Evolutionary conservation across 2,797 vertebrate species (phyloP).

Genomic region (Pangasius djambal): DNA sequence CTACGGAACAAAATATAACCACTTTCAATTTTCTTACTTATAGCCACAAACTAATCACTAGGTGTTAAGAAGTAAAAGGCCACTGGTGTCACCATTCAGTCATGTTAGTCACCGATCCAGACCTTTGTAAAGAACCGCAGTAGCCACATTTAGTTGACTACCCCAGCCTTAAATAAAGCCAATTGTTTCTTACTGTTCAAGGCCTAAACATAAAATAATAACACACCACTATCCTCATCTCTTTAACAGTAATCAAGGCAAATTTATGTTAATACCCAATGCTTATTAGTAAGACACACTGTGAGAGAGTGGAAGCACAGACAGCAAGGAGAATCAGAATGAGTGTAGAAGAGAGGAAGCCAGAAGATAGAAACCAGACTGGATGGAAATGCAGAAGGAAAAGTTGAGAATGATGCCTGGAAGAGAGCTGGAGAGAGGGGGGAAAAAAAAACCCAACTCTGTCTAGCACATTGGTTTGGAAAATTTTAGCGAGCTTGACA

Average conservation of each 20-base stretch:
- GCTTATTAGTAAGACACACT: conserved; percentile 92
- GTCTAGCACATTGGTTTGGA: conserved; percentile 83
- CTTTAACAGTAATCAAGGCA: conserved; percentile 87
- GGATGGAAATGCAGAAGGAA: conserved; percentile 56
- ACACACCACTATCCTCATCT: conserved; percentile 67
- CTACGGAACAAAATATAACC: no score
- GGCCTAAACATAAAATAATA: conserved; percentile 85
- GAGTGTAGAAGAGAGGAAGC: not conserved
- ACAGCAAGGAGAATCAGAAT: conserved; percentile 49
- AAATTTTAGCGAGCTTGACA: conserved; percentile 98
- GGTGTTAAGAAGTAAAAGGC: not conserved
- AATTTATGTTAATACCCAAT: conserved; percentile 94
- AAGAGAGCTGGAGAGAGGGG: conserved; percentile 44
- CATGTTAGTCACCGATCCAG: not conserved
- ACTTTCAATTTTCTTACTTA: not conserved
- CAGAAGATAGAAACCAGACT: conserved; percentile 17
- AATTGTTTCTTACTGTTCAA: conserved; percentile 83
- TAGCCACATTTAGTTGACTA: not conserved
- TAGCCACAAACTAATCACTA: not conserved
- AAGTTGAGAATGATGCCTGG: conserved; percentile 37
- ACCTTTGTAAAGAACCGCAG: not conserved
- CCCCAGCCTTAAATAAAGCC: not conserved
- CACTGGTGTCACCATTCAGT: not conserved
- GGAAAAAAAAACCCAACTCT: conserved; percentile 36
- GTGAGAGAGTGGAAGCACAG: conserved; percentile 59